Base-by-base conservation (phyloP, 2,113 vertebrate species). In the Nesospiza acunhae region DNA sequence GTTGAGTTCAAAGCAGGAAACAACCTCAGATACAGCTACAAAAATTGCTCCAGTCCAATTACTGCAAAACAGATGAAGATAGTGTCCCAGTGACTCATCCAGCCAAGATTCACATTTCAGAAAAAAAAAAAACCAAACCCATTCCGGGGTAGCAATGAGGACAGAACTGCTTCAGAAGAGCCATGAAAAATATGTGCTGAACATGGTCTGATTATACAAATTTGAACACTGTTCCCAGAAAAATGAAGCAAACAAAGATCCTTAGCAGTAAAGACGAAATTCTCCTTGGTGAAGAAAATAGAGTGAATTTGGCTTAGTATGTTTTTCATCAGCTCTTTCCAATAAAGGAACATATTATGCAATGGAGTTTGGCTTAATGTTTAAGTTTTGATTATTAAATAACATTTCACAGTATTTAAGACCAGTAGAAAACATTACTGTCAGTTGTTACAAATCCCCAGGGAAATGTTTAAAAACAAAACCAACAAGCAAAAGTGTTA, bases 31-130 rank as follows among this genome's bases (percentile, higher is more conserved):
- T 89, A 90, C 74, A 91, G 89, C 89, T 94, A 83, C 93, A 84
- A 28, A 91, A 96, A 89, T 93, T 26, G 7, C 84, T 95, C 68
- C 82, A 86, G 87, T 52, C 92, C 96, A 96, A 96, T 97, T 97
- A 90, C 95, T 97, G 80, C 91, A 93, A 94, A 97, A 92, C 91
- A 96, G 93, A 96, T 96, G 97, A 97, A 97, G 96, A 96, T 97
- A 92, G 94, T 84, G 84, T 50, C 91, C 70, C 64, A 77, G 69
- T 91, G 97, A 98, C 91, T 96, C 97, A 97, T 80, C 92, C 64
- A 49, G 77, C 84, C 70, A 76, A 78, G 88, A 94, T 83, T 97
- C 91, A 73, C 49, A 74, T 98, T 97, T 94, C 87, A 96, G 21
- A 26, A n/a, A 92, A 21, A 39, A 21, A 20, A 13, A 41, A 31